Evolutionary conservation across 2,113 vertebrate genomes (phyloP).

Genomic region (Corythoichthys haematopterus): DNA sequence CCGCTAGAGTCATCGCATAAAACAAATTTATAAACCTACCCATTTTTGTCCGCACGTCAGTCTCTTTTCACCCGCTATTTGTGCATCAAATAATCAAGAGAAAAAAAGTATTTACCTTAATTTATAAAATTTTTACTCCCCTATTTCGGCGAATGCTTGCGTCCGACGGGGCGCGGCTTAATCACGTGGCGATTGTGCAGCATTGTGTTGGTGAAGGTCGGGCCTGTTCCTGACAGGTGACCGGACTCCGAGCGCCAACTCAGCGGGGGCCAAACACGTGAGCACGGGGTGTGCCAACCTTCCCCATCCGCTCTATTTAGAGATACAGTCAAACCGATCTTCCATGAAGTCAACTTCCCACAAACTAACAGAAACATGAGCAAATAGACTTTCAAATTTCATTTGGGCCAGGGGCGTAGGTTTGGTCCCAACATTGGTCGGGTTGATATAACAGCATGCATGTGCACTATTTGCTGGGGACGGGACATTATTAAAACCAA

Average conservation of each 20-base stretch:
- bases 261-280: conserved; percentile 20
- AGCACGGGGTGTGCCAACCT: neutral
- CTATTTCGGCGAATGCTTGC: too few species aligned
- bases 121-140: neutral
- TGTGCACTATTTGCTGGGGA: too few species aligned
- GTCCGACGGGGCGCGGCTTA: conserved; percentile 14
- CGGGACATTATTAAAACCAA: too few species aligned
- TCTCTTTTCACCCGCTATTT: neutral
- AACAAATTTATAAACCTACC: neutral
- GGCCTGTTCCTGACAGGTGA: conserved; percentile 38
- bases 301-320: neutral
- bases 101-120: too few species aligned
- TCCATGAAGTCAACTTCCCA: neutral
- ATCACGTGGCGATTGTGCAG: conserved; percentile 50
- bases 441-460: too few species aligned
- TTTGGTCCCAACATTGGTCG: too few species aligned
- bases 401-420: too few species aligned
- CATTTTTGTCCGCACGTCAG: too few species aligned
- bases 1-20: neutral
- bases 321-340: neutral
- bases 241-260: neutral
- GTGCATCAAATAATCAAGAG: too few species aligned
- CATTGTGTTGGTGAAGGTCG: conserved; percentile 32
- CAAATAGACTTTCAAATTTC: neutral
- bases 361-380: neutral